These are phyloP conservation scores for Diplodus puntazzo DNA, from an alignment of 2,797 vertebrate species.

Conservation along the genomic window DNA sequence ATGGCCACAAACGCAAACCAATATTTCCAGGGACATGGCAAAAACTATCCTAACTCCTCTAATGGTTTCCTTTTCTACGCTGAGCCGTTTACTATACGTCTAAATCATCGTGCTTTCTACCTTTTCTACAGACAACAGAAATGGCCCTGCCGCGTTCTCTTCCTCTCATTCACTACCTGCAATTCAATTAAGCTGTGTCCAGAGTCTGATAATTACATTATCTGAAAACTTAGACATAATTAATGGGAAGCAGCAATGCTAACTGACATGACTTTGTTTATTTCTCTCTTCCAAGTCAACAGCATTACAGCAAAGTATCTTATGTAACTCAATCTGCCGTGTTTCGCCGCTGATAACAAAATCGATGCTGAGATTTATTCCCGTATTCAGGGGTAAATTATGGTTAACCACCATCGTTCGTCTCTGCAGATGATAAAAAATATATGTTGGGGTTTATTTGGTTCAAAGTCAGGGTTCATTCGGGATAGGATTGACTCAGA, in stretches of 20 bases:
- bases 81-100: conserved; percentile 27
- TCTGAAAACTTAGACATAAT: conserved; percentile 76
- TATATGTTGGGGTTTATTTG: conserved; percentile 51
- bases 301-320: conserved; percentile 56
- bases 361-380: conserved; percentile 61
- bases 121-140: conserved; percentile 55
- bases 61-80: conserved; percentile 53
- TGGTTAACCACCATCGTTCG: conserved; percentile 21
- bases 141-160: conserved; percentile 54
- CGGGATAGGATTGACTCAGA: conserved; percentile 27
- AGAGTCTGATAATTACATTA: conserved; percentile 79
- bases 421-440: conserved; percentile 17
- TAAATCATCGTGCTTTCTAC: conserved; percentile 48
- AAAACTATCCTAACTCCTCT: conserved; percentile 32
- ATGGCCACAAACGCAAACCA: conserved; percentile 31
- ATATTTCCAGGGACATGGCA: conserved; percentile 9
- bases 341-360: conserved; percentile 57
- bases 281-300: conserved; percentile 62
- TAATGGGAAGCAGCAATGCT: conserved; percentile 72
- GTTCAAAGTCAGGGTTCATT: conserved; percentile 42
- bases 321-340: conserved; percentile 59
- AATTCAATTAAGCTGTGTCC: conserved; percentile 79
- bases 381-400: conserved; percentile 45
- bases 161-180: conserved; percentile 74
- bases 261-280: conserved; percentile 71